Conservation (phyloP, 2,888 invertebrate genomes). For the Brachypalpus laphriformis region DNA sequence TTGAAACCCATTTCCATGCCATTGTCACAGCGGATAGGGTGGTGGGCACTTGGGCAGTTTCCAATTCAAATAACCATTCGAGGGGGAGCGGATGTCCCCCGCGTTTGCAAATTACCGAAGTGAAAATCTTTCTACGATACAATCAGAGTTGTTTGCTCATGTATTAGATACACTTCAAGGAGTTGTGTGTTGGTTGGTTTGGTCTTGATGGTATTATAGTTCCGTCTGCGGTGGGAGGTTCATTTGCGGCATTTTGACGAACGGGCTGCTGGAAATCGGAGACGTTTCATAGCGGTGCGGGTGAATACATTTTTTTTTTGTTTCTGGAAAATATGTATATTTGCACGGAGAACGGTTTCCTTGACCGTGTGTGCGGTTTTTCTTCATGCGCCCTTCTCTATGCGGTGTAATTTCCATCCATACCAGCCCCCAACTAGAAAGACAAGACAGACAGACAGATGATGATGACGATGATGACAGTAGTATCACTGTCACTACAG, state of each 20-base stretch:
- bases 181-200: slow-evolving; percentile 14
- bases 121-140: slow-evolving; percentile 51
- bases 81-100: slow-evolving; percentile 7
- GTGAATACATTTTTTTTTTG: slow-evolving; percentile 29
- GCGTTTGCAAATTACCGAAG: slow-evolving; percentile 57
- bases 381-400: slow-evolving; percentile 54
- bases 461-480: slow-evolving; percentile 61
- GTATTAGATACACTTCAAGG: slow-evolving; percentile 58
- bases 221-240: slow-evolving; percentile 58
- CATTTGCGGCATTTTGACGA: slow-evolving; percentile 39
- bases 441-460: slow-evolving; percentile 53
- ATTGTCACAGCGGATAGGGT: slow-evolving; percentile 31
- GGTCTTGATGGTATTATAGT: slow-evolving; percentile 43
- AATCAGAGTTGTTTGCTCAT: slow-evolving; percentile 33
- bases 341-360: slow-evolving; percentile 64
- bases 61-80: slow-evolving; percentile 1
- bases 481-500: slow-evolving; percentile 65
- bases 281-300: slow-evolving; percentile 45
- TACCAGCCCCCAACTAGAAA: slow-evolving; percentile 38
- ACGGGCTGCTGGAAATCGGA: slow-evolving; percentile 50
- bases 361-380: slow-evolving; percentile 69
- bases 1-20: slow-evolving; percentile 37
- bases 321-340: slow-evolving; percentile 42
- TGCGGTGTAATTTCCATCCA: slow-evolving; percentile 47
- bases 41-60: slow-evolving; percentile 23